Evolutionary conservation across 2,113 vertebrate species (phyloP).

Genomic region (Phodopus roborovskii): DNA sequence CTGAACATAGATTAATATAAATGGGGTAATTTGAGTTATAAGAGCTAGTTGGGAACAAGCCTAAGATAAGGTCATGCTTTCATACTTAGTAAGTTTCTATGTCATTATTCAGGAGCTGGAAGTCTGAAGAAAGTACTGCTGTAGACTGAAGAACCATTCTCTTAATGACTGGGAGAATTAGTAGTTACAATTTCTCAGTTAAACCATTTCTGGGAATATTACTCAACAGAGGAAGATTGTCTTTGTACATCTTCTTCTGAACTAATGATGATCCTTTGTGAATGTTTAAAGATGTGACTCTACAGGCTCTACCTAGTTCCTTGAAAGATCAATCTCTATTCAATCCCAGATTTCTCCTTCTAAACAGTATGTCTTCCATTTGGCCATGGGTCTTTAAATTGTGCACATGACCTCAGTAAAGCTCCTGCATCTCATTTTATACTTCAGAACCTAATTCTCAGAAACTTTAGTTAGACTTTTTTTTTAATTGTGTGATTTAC

Average conservation of each 20-base stretch:
- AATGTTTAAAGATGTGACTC: not conserved
- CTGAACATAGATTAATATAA: too few species aligned
- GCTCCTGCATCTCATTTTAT: not conserved
- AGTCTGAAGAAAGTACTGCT: not conserved
- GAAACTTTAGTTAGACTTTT: not conserved
- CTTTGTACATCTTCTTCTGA: not conserved
- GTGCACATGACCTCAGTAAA: not conserved
- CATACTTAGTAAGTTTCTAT: not conserved
- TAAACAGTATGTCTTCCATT: slow-evolving; percentile 1
- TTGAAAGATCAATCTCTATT: not conserved
- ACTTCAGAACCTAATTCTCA: not conserved
- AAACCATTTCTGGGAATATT: not conserved
- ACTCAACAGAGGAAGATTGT: not conserved
- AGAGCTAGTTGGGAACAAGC: not conserved
- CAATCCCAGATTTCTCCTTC: not conserved
- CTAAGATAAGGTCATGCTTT: not conserved
- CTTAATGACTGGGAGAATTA: not conserved
- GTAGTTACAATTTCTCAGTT: not conserved
- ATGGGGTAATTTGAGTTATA: not conserved
- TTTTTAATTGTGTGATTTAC: not conserved
- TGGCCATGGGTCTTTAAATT: not conserved
- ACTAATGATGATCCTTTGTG: not conserved
- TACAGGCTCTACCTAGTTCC: not conserved
- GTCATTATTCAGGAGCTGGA: not conserved
- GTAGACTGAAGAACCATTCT: not conserved